Evolutionary conservation across 2,797 vertebrate species (phyloP).

Genomic region (Valencia hispanica): DNA sequence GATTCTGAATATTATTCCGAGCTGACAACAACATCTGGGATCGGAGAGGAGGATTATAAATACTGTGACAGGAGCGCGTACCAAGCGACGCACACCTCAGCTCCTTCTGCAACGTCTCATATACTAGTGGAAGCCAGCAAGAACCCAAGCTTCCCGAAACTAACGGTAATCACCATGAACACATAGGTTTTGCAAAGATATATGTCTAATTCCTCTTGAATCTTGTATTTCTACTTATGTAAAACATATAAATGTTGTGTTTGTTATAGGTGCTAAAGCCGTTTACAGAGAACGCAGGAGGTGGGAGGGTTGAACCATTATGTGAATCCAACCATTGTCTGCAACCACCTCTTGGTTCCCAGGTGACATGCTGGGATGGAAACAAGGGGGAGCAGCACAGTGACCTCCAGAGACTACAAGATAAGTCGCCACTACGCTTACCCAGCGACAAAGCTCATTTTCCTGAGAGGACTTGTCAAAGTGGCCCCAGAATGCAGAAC

Average conservation of each 20-base stretch:
- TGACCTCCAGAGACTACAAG: conserved; percentile 60
- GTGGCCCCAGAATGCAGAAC: conserved; percentile 74
- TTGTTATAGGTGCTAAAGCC: conserved; percentile 89
- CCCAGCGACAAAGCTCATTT: conserved; percentile 75
- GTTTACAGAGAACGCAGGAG: conserved; percentile 82
- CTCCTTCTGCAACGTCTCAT: conserved; percentile 72
- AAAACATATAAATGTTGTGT: conserved; percentile 9
- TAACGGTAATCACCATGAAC: conserved; percentile 73
- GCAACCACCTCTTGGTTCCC: conserved; percentile 70
- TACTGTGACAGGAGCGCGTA: conserved; percentile 80
- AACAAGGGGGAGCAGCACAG: conserved; percentile 70
- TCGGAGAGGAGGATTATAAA: conserved; percentile 84
- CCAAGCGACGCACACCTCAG: conserved; percentile 62
- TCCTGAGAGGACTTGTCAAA: conserved; percentile 82
- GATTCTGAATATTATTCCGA: conserved; percentile 87
- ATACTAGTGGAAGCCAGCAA: conserved; percentile 88
- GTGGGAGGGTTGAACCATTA: conserved; percentile 74
- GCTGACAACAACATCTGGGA: conserved; percentile 80
- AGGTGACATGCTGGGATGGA: conserved; percentile 70
- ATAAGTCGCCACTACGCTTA: conserved; percentile 65
- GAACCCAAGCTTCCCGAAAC: conserved; percentile 86
- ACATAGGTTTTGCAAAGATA: not conserved
- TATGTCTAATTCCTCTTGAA: not conserved
- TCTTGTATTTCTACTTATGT: conserved; percentile 7
- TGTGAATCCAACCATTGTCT: conserved; percentile 58